These are phyloP conservation scores for Macroteleia sp. DNA, from an alignment of 2,888 invertebrate species.

Conservation along the genomic window DNA sequence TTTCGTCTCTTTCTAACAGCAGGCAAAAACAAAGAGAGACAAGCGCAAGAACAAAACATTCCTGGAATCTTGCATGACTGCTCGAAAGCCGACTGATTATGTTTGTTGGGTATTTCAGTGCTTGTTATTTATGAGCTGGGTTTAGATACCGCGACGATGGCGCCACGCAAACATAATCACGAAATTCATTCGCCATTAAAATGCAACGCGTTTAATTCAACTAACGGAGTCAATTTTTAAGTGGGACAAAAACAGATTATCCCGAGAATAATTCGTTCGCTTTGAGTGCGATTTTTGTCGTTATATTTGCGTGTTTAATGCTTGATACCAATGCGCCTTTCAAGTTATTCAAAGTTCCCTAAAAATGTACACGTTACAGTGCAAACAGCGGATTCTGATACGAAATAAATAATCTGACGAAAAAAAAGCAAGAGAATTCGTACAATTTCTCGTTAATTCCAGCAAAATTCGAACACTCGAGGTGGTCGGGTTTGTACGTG, in stretches of 20 bases:
- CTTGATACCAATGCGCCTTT: slow-evolving; percentile 1
- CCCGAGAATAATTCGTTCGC: neutral
- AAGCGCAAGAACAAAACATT: no score
- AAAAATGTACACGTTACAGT: no score
- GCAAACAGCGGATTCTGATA: neutral
- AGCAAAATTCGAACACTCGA: neutral
- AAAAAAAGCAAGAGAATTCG: neutral
- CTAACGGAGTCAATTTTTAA: slow-evolving; percentile 3
- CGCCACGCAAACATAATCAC: neutral
- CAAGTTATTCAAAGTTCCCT: no score
- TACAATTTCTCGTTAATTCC: neutral
- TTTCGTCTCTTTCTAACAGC: no score
- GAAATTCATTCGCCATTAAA: slow-evolving; percentile 21
- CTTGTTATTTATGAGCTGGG: neutral
- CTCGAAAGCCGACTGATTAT: slow-evolving; percentile 70
- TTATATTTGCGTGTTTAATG: neutral
- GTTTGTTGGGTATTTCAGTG: slow-evolving; percentile 60
- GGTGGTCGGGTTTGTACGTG: neutral
- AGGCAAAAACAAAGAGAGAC: no score
- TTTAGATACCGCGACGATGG: neutral
- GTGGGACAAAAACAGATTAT: slow-evolving; percentile 8
- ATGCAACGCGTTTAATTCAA: slow-evolving; percentile 19
- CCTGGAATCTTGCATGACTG: no score
- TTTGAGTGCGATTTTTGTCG: neutral
- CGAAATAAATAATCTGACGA: neutral